Conservation (phyloP, 2,888 invertebrate genomes). For the Caenorhabditis sp. region DNA sequence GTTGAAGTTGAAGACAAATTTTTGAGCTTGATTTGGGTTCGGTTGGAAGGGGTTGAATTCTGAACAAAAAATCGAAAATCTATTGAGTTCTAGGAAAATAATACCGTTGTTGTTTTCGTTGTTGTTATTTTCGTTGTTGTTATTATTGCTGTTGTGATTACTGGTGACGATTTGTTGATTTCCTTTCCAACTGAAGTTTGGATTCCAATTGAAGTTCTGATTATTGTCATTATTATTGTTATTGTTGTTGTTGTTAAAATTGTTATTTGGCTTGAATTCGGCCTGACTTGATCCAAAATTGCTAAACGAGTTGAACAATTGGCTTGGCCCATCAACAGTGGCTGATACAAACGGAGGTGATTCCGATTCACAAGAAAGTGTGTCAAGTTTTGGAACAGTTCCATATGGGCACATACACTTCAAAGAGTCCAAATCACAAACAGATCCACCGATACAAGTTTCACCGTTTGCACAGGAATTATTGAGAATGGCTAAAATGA, state of each 20-base stretch:
- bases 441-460: conserved; percentile 69
- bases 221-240: conserved; percentile 8
- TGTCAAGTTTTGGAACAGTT: conserved; percentile 64
- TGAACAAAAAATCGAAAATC: background rate
- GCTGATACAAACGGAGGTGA: conserved; percentile 39
- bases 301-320: conserved; percentile 30
- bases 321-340: conserved; percentile 38
- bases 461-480: conserved; percentile 68
- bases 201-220: conserved; percentile 19
- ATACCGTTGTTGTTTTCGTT: conserved; percentile 25
- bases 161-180: conserved; percentile 7
- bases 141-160: conserved; percentile 27
- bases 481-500: conserved; percentile 65
- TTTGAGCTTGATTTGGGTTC: conserved; percentile 33
- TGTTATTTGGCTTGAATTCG: conserved; percentile 36
- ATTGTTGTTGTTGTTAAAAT: conserved; percentile 11
- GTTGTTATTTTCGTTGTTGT: conserved; percentile 21
- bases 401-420: conserved; percentile 68
- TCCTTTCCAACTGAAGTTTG: conserved; percentile 19
- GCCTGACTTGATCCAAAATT: conserved; percentile 11
- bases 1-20: conserved; percentile 39
- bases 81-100: background rate
- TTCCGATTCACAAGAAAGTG: conserved; percentile 59
- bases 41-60: conserved; percentile 38
- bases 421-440: conserved; percentile 62